Percentiles rank a stretch among this genome's conserved stretches.
Evolutionary conservation across 2,797 vertebrate species (phyloP).

Genomic region (Carduelis carduelis): DNA sequence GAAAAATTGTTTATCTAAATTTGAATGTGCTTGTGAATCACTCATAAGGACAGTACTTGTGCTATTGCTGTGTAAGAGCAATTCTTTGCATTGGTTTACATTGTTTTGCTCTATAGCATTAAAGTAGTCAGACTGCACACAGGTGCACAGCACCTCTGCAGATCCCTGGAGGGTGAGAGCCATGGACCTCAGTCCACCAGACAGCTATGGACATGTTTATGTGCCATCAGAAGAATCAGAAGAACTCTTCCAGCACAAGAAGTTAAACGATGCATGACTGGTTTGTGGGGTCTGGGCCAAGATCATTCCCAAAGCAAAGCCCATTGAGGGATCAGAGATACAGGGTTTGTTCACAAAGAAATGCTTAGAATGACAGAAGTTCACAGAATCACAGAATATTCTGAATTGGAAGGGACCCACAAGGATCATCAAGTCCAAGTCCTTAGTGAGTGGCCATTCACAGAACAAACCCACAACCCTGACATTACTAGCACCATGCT

Average conservation of each 20-base stretch:
- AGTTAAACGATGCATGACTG: background rate
- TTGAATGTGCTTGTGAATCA: slow-evolving; percentile 20
- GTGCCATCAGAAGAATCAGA: background rate
- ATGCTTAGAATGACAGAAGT: background rate
- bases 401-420: background rate
- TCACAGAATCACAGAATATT: background rate
- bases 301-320: background rate
- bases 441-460: background rate
- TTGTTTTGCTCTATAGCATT: background rate
- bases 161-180: background rate
- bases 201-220: background rate
- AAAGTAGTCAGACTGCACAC: background rate
- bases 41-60: background rate
- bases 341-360: background rate
- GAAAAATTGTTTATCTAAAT: slow-evolving; percentile 15
- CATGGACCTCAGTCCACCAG: background rate
- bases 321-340: background rate
- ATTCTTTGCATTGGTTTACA: slow-evolving; percentile 4
- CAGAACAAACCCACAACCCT: background rate
- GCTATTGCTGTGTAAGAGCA: background rate
- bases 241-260: background rate
- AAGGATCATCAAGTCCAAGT: background rate
- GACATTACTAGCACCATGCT: background rate
- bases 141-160: background rate
- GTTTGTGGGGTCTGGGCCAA: background rate